phyloP scores from a whole-genome alignment of 1,140 invertebrate species.

The Cardiocondyla obscurior region DNA sequence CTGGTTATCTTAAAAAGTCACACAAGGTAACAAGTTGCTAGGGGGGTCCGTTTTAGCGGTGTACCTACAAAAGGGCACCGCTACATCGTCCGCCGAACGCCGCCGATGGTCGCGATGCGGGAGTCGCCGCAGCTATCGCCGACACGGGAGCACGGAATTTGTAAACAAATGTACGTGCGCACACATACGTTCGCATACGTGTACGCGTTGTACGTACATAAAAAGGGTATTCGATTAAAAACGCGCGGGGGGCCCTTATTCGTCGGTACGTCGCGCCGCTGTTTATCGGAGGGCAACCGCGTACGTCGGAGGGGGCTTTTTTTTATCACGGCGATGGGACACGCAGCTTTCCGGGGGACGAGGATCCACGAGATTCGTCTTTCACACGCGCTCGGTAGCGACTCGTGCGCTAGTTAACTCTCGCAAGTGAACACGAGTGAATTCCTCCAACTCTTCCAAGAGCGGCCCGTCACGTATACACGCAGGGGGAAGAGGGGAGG shows the following conservation, averaged over 20 bases:
- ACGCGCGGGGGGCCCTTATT: conserved; percentile 6
- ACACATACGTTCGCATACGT: neutral
- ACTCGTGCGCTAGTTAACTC: neutral
- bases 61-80: neutral
- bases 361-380: neutral
- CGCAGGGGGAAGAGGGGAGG: neutral
- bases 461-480: conserved; percentile 59
- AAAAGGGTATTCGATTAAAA: conserved; percentile 54
- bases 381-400: neutral
- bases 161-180: conserved; percentile 50
- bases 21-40: conserved; percentile 6
- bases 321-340: neutral
- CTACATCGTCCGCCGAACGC: neutral
- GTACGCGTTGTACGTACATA: conserved; percentile 28
- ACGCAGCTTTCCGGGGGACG: neutral
- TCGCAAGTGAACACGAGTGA: neutral
- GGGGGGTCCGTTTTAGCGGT: neutral
- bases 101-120: neutral
- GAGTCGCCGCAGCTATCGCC: neutral
- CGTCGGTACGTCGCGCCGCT: conserved; percentile 19
- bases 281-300: neutral
- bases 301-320: neutral
- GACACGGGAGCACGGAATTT: neutral
- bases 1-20: conserved; percentile 64
- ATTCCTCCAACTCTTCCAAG: conserved; percentile 60